These are phyloP conservation scores for Actenoides lindsayi DNA, from an alignment of 2,113 vertebrate species.

Conservation along the genomic window DNA sequence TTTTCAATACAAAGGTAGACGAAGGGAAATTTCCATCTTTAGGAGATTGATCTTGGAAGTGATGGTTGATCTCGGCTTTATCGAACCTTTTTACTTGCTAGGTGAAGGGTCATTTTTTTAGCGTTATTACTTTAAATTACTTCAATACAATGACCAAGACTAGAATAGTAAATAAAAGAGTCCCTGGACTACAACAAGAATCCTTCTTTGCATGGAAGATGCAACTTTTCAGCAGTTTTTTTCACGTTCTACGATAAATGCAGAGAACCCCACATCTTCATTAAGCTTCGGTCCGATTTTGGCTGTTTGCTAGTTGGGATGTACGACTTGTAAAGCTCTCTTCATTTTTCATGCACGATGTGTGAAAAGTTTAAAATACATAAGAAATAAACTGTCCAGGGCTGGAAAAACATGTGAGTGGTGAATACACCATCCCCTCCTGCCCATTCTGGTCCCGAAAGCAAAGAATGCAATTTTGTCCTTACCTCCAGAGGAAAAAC, in stretches of 20 bases:
- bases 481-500: not conserved
- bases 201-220: not conserved
- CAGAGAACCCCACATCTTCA: not conserved
- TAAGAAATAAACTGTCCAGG: not conserved
- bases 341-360: not conserved
- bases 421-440: not conserved
- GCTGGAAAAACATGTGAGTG: not conserved
- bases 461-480: not conserved
- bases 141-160: constrained; percentile 51
- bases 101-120: constrained; percentile 75
- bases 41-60: constrained; percentile 59
- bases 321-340: not conserved
- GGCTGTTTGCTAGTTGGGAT: not conserved
- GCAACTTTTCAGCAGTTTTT: constrained; percentile 7
- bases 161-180: constrained; percentile 63
- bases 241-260: not conserved
- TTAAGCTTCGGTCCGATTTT: not conserved
- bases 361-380: not conserved
- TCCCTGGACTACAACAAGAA: not conserved
- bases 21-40: constrained; percentile 66
- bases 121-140: constrained; percentile 72
- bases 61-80: constrained; percentile 72
- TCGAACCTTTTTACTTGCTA: constrained; percentile 53
- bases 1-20: constrained; percentile 69
- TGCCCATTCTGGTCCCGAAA: not conserved